Conservation (phyloP, 1,140 invertebrate species). For the Drosophila quadrilineata region DNA sequence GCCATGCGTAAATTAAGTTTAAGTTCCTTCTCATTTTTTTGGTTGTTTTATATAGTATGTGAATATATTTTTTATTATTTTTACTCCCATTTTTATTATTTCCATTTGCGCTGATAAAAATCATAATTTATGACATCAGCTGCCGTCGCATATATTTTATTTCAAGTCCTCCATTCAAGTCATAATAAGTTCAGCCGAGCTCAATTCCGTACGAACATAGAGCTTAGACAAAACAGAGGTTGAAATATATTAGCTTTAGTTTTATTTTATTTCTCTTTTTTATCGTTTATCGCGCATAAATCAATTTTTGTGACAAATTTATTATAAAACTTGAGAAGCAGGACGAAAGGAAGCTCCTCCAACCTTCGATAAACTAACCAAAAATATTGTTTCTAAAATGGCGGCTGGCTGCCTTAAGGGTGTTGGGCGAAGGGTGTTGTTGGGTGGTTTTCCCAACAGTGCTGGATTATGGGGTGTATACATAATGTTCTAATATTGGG, state of each 20-base stretch:
- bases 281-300: slow-evolving; percentile 80
- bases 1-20: slow-evolving; percentile 71
- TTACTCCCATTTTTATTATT: slow-evolving; percentile 65
- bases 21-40: slow-evolving; percentile 39
- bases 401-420: slow-evolving; percentile 24
- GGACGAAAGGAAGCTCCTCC: slow-evolving; percentile 12
- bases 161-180: slow-evolving; percentile 19
- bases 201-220: too few species aligned
- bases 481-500: slow-evolving; percentile 22
- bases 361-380: slow-evolving; percentile 3
- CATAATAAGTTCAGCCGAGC: slow-evolving; percentile 1
- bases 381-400: slow-evolving; percentile 35
- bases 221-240: slow-evolving; percentile 21
- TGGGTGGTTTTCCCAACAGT: background rate
- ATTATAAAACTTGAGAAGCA: slow-evolving; percentile 70
- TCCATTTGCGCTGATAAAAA: slow-evolving; percentile 78
- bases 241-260: slow-evolving; percentile 34
- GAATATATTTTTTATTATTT: slow-evolving; percentile 46
- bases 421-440: slow-evolving; percentile 9
- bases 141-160: slow-evolving; percentile 63
- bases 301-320: slow-evolving; percentile 81
- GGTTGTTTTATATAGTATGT: slow-evolving; percentile 16
- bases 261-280: slow-evolving; percentile 44
- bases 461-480: slow-evolving; percentile 14
- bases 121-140: slow-evolving; percentile 79